phyloP scores from a whole-genome alignment of 2,113 vertebrate species.

The Dicaeum eximium region DNA sequence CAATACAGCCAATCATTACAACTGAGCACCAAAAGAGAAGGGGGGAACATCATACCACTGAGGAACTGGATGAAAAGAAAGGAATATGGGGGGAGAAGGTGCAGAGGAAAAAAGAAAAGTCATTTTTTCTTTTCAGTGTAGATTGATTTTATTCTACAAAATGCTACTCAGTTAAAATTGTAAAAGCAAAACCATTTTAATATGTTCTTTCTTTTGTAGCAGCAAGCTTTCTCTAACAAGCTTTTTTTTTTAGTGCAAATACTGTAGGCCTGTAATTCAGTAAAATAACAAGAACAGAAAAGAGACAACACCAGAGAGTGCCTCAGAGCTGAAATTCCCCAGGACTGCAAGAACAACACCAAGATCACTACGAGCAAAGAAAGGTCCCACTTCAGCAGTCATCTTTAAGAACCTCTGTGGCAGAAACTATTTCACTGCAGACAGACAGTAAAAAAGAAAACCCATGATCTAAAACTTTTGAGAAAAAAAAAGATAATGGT shows the following conservation, averaged over 20 bases:
- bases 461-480: not conserved
- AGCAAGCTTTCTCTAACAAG: constrained; percentile 79
- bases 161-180: constrained; percentile 72
- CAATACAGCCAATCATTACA: constrained; percentile 66
- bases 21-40: constrained; percentile 51
- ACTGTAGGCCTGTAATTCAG: constrained; percentile 75
- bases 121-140: constrained; percentile 66
- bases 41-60: not conserved
- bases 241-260: constrained; percentile 81
- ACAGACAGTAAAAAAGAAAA: not conserved
- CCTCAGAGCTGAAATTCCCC: constrained; percentile 50
- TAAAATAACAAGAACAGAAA: constrained; percentile 59
- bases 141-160: constrained; percentile 80
- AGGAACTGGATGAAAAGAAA: not conserved
- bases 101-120: constrained; percentile 60
- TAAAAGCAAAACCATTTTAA: constrained; percentile 72
- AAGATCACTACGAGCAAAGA: constrained; percentile 8
- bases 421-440: not conserved
- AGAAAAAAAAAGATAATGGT: constrained; percentile 17
- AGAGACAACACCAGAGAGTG: constrained; percentile 47
- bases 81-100: not conserved
- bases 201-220: constrained; percentile 75
- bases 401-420: constrained; percentile 29
- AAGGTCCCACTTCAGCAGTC: constrained; percentile 40
- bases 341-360: constrained; percentile 45